Evolutionary conservation across 2,888 invertebrate genomes (phyloP), one percentile per base, ranked within the genome.

Genomic region (Troides aeacus): DNA sequence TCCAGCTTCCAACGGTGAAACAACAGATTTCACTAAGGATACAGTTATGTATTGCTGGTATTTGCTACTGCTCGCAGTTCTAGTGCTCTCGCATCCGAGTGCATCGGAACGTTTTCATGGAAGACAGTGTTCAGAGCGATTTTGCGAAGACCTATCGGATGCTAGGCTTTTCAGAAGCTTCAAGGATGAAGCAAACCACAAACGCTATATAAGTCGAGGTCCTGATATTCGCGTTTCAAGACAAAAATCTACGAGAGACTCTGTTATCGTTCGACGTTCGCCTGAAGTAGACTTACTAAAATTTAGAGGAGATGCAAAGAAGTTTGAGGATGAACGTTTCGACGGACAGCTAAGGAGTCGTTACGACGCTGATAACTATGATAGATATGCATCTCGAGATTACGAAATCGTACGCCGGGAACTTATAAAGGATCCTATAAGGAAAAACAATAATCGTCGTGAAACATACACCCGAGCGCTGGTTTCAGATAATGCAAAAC

Each of bases 41-140:
- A 81, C 85, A 80, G 88, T 88, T 84, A 92, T 92, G 92, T 84
- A 91, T 91, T 88, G 87, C 85, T 90, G 91, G 90, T 84, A 86
- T 89, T 88, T 91, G 79, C 84, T 88, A 75, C 82, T 92, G 74
- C 82, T 90, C 81, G 86, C 88, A 81, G 82, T 90, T 82, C 81
- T 88, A 80, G 86, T 87, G 81, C 81, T 87, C 72, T 80, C 89
- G 73, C 85, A 89, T 74, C 88, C 88, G 72, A 85, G 85, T 78
- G 81, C 80, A 75, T 85, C 89, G 68, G 88, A 89, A 67, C 78
- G 79, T 74, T 78, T 90, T 86, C 84, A 92, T 91, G 92, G 91
- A 81, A 84, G 86, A 81, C 79, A 83, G 82, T 84, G 87, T 76
- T 86, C 84, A 77, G 81, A 84, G 68, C 72, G 79, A 76, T 71